Evolutionary conservation across 2,888 invertebrate species (phyloP).

Genomic region (Acutogordius australiensis): DNA sequence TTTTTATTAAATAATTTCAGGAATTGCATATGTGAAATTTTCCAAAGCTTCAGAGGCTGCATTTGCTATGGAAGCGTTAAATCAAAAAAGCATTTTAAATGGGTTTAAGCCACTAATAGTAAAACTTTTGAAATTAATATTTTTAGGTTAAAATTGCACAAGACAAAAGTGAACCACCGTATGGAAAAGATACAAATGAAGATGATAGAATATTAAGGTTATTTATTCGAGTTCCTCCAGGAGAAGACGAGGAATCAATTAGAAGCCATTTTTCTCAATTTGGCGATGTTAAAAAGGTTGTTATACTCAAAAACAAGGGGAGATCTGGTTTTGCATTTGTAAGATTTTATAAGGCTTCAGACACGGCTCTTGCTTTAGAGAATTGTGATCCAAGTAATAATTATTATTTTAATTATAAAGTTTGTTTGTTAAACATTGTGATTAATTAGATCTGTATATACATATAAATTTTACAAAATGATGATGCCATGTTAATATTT

Average conservation of each 20-base stretch:
- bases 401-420: background rate
- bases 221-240: background rate
- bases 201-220: constrained; percentile 6
- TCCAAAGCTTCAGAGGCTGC: constrained; percentile 5
- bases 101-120: background rate
- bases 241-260: constrained; percentile 8
- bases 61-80: background rate
- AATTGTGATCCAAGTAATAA: background rate
- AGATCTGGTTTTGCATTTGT: constrained; percentile 9
- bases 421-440: too few species aligned
- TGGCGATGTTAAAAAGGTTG: background rate
- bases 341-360: constrained; percentile 8
- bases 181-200: background rate
- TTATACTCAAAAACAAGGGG: background rate
- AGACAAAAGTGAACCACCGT: background rate
- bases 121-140: background rate
- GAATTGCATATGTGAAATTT: background rate
- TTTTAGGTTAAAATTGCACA: constrained; percentile 9
- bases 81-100: background rate
- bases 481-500: too few species aligned
- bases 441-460: too few species aligned
- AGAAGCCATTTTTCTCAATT: constrained; percentile 6
- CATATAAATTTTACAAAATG: too few species aligned
- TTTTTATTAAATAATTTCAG: background rate
- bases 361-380: background rate